phyloP scores from a whole-genome alignment of 1,140 invertebrate genomes.

The Latrodectus geometricus region DNA sequence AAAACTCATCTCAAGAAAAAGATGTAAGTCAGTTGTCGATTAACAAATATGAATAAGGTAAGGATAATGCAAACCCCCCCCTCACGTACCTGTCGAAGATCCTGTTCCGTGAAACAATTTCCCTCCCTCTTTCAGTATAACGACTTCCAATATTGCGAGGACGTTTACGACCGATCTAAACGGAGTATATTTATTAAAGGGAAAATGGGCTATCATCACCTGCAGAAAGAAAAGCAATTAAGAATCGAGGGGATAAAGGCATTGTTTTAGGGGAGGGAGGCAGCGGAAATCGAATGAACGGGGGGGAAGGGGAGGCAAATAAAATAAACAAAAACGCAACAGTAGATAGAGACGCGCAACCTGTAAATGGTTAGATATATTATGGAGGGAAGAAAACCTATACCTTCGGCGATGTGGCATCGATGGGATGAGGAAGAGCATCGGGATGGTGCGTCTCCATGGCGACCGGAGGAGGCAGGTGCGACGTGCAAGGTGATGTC shows the following conservation, averaged over 20 bases:
- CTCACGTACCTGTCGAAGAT: too few species aligned
- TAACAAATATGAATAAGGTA: too few species aligned
- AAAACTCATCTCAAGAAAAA: too few species aligned
- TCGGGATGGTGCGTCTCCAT: constrained; percentile 33
- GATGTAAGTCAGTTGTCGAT: too few species aligned
- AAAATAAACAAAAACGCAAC: not conserved
- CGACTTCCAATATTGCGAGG: not conserved
- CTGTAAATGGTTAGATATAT: not conserved
- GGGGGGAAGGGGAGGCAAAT: not conserved
- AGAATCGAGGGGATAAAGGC: not conserved
- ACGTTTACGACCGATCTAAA: not conserved
- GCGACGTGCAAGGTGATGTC: constrained; percentile 60
- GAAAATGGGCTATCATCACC: not conserved
- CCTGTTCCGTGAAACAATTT: too few species aligned
- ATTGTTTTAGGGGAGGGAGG: not conserved
- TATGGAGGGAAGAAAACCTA: not conserved
- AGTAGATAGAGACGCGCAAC: not conserved
- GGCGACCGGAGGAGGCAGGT: constrained; percentile 56
- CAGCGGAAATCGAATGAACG: not conserved
- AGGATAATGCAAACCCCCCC: too few species aligned
- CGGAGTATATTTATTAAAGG: too few species aligned
- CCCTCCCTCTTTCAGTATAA: not conserved
- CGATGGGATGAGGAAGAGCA: constrained; percentile 33
- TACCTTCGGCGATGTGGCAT: constrained; percentile 26
- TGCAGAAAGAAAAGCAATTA: not conserved